A percentile compares a stretch with the other conserved stretches of the same genome.
These are phyloP conservation scores for Nyctalus aviator DNA, from an alignment of 2,797 vertebrate genomes.

Conservation along the genomic window DNA sequence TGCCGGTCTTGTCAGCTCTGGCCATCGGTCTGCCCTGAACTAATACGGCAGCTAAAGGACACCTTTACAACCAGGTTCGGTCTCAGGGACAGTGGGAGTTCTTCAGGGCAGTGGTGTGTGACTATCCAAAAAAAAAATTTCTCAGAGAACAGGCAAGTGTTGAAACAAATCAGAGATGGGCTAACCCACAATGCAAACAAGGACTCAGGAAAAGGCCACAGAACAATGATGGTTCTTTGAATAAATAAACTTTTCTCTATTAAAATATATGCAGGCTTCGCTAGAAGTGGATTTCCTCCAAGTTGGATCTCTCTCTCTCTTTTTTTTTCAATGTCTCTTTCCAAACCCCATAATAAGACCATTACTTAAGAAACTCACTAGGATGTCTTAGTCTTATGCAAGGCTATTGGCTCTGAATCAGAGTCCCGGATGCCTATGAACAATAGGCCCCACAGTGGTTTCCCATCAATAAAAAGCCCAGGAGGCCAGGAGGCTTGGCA, in stretches of 20 bases:
- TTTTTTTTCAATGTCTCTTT: background rate
- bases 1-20: accelerated
- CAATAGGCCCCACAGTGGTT: background rate
- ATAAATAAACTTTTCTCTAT: background rate
- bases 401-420: background rate
- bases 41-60: background rate
- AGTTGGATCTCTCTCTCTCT: background rate
- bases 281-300: background rate
- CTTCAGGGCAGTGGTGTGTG: background rate
- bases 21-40: background rate
- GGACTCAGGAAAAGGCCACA: background rate
- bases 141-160: background rate
- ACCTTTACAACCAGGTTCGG: accelerated
- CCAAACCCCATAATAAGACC: background rate
- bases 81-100: background rate
- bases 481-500: background rate
- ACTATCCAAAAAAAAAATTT: background rate
- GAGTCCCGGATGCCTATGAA: background rate
- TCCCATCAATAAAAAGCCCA: background rate
- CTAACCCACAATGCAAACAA: background rate
- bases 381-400: background rate
- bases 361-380: background rate
- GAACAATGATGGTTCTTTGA: background rate
- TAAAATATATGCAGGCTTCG: background rate
- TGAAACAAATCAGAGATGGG: background rate